These are phyloP conservation scores for Graptemys geographica DNA, from an alignment of 2,797 vertebrate genomes.

Conservation along the genomic window DNA sequence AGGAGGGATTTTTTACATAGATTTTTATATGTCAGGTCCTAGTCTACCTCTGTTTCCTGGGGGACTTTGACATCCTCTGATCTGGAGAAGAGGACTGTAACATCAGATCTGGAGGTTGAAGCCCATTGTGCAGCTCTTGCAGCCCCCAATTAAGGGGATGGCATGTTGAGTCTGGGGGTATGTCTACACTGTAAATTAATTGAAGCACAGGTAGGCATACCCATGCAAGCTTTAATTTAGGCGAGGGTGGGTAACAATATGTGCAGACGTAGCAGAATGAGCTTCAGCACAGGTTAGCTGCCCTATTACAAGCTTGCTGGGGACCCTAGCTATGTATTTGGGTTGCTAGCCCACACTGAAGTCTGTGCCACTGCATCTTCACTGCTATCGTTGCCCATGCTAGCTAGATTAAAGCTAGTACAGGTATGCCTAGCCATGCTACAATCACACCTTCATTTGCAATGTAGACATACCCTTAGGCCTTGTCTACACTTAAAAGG, in stretches of 20 bases:
- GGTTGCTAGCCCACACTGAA: background rate
- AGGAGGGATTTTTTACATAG: slow-evolving; percentile 44
- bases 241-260: background rate
- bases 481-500: slow-evolving; percentile 1
- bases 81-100: slow-evolving; percentile 49
- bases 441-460: background rate
- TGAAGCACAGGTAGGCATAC: background rate
- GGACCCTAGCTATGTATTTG: background rate
- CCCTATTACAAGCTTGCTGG: background rate
- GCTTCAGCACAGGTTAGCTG: background rate
- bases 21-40: slow-evolving; percentile 47
- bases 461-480: background rate
- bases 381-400: background rate
- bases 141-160: slow-evolving; percentile 50
- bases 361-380: background rate
- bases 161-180: background rate
- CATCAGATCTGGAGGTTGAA: slow-evolving; percentile 37
- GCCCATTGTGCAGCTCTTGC: slow-evolving; percentile 6
- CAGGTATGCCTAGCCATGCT: background rate
- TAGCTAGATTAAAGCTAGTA: background rate
- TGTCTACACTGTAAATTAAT: background rate
- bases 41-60: slow-evolving; percentile 58
- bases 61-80: slow-evolving; percentile 62
- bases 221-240: background rate
- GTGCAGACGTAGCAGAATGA: background rate